Conservation (phyloP, 2,888 invertebrate genomes). For the Catocala nupta region DNA sequence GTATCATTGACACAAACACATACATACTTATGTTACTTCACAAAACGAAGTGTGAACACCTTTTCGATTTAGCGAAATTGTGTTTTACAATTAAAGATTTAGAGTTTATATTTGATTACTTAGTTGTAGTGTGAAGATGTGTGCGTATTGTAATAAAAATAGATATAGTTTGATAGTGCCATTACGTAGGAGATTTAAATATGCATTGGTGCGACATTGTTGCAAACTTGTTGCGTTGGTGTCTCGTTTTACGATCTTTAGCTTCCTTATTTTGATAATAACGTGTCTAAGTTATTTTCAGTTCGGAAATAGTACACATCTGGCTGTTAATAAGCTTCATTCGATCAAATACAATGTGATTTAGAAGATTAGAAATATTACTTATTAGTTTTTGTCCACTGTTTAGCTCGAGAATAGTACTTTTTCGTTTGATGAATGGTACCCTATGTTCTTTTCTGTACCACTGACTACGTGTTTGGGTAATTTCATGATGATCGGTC, state of each 20-base stretch:
- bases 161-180: slow-evolving; percentile 66
- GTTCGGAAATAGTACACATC: slow-evolving; percentile 23
- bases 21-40: slow-evolving; percentile 26
- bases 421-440: no score
- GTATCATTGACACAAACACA: slow-evolving; percentile 61
- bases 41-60: slow-evolving; percentile 37
- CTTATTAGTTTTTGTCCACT: no score
- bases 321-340: slow-evolving; percentile 26
- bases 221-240: slow-evolving; percentile 64
- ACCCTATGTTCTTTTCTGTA: no score
- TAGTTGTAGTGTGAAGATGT: slow-evolving; percentile 29
- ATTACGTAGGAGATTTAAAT: slow-evolving; percentile 72
- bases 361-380: no score
- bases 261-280: slow-evolving; percentile 75
- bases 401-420: no score
- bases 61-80: slow-evolving; percentile 32
- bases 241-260: slow-evolving; percentile 55
- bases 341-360: slow-evolving; percentile 7
- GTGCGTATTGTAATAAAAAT: slow-evolving; percentile 64
- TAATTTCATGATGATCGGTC: no score
- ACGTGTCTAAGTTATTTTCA: slow-evolving; percentile 52
- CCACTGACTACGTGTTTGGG: no score
- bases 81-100: slow-evolving; percentile 27
- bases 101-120: slow-evolving; percentile 41
- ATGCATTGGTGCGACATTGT: slow-evolving; percentile 72